Evolutionary conservation across 1,140 invertebrate genomes (phyloP), one percentile per base, ranked within the genome.

Genomic region (Camponotus pennsylvanicus): DNA sequence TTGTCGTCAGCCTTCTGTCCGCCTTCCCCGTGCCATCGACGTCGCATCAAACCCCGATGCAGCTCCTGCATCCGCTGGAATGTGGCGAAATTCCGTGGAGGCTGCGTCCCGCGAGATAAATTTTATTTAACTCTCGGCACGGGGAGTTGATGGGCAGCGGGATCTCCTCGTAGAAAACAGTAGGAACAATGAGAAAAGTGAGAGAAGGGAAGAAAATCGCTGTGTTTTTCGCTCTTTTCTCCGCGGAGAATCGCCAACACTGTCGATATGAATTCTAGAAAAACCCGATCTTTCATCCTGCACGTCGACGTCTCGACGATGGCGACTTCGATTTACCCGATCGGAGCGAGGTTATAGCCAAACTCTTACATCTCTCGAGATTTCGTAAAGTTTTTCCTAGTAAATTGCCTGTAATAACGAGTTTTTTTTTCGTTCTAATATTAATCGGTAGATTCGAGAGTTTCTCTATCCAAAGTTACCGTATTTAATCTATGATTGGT

Each of bases 101-200:
- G 86, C 91, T 92, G 88, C 86, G 85, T 87, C 86, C 66, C 61
- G 67, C 90, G 89, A 92, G 89, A 90, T 92, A 92, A 92, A 92
- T 92, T 92, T 92, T 91, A 92, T 92, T 88, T 90, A 92, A 92
- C 87, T 91, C 77, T 73, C 63, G 40, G 27, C 67, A 77, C 69
- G 40, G 64, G 13, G 40, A 57, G 61, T 69, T 86, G 84, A 89
- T 89, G 88, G 73, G 78, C 71, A 69, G 42, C 49, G 64, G 84
- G 45, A 78, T 57, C 21, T 59, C 2, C 15, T 64, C 34, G 49
- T 32, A 27, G 8, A 52, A 79, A 64, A 79, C 57, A 45, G 78
- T 57, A 67, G 37, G 52, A 42, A 69, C 32, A 67, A 40, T 49
- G 11, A 69, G 21, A 27, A 27, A 11, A 40, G 45, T 18, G 0